phyloP scores from a whole-genome alignment of 2,888 invertebrate genomes.

The Spodoptera exigua region DNA sequence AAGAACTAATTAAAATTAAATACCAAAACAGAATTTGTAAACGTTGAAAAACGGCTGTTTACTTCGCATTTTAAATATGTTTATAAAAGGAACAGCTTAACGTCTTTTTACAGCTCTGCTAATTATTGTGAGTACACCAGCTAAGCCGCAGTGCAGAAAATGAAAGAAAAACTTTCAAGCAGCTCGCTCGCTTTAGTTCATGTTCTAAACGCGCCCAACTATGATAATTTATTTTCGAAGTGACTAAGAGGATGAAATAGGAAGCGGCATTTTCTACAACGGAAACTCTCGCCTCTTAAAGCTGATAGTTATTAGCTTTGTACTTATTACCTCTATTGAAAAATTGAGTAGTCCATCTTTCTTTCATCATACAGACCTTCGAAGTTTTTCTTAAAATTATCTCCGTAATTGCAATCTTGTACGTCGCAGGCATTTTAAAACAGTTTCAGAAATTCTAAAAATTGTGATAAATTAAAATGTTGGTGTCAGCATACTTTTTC shows the following conservation, averaged over 20 bases:
- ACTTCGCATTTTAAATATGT: neutral
- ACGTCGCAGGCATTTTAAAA: no score
- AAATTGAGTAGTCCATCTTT: no score
- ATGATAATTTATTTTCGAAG: constrained; percentile 37
- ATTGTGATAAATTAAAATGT: no score
- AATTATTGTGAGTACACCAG: constrained; percentile 21
- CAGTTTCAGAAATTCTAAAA: no score
- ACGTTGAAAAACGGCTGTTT: constrained; percentile 6
- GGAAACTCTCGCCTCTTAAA: no score
- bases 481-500: no score
- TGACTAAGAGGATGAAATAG: constrained; percentile 13
- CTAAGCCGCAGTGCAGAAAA: constrained; percentile 13
- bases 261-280: constrained; percentile 4
- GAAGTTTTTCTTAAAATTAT: no score
- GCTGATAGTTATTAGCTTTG: no score
- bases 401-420: no score
- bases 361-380: no score
- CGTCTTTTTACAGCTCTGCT: constrained; percentile 20
- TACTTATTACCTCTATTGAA: no score
- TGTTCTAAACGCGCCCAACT: constrained; percentile 33
- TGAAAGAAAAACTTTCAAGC: constrained; percentile 19
- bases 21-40: neutral
- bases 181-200: constrained; percentile 16
- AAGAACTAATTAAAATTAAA: neutral
- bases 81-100: constrained; percentile 7